Evolutionary conservation across 1,140 invertebrate species (phyloP), one percentile per base, ranked within the genome.

Genomic region (Aphaenogaster rudis): DNA sequence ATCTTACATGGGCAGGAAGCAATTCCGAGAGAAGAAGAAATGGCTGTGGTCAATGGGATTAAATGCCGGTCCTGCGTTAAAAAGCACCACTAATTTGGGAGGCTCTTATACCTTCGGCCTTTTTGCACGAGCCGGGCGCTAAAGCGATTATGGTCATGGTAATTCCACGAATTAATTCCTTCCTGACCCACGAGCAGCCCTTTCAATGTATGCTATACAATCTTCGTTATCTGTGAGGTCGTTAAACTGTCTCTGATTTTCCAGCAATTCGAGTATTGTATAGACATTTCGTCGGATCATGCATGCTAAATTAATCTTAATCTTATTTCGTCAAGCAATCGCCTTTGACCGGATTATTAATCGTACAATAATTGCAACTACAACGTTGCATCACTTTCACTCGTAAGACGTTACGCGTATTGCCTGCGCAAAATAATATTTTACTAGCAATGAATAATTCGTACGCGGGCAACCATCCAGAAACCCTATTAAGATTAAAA

Each of bases 101-200:
- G 64, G 63, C 89, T 88, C 86, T 85, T 87, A 87, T 90, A 88
- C 81, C 77, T 86, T 90, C 80, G 76, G 79, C 48, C 86, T 88
- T 90, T 90, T 86, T 86, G 59, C 66, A 79, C 78, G 78, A 36
- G 17, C 82, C 54, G 52, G 63, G 76, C 63, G 87, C 79, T 91
- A 90, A 91, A 91, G 90, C 89, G 89, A 91, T 91, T 91, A 91
- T 86, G 89, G 78, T 85, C 81, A 64, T 67, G 81, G 89, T 90
- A 90, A 91, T 91, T 88, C 78, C 77, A 54, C 66, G 87, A 91
- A 91, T 91, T 90, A 91, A 91, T 91, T 91, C 63, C 66, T 77
- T 88, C 81, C 69, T 57, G 71, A 74, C 21, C 48, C 28, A 42
- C 74, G 54, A 76, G 45, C 76, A 67, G 61, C 45, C 57, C 81